These are phyloP conservation scores for Ooceraea biroi DNA, from an alignment of 1,140 invertebrate species.

Conservation along the genomic window DNA sequence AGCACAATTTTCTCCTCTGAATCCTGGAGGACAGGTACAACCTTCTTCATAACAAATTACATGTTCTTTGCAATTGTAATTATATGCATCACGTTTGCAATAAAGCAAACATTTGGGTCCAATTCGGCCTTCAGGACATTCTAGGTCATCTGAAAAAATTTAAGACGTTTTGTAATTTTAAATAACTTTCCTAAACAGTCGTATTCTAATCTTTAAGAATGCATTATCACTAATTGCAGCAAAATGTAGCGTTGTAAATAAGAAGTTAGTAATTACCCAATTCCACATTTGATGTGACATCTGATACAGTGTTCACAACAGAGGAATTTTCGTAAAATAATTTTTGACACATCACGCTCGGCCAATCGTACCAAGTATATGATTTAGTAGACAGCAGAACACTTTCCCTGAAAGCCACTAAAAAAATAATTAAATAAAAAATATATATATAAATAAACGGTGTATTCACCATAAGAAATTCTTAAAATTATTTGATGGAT, in stretches of 20 bases:
- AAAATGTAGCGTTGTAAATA: neutral
- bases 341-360: conserved; percentile 65
- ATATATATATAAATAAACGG: neutral
- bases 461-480: neutral
- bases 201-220: neutral
- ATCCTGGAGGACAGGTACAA: conserved; percentile 65
- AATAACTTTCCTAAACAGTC: neutral
- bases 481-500: neutral
- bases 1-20: conserved; percentile 5
- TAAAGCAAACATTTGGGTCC: conserved; percentile 56
- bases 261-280: conserved; percentile 37
- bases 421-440: neutral
- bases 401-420: neutral
- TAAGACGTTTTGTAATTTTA: neutral
- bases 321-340: conserved; percentile 58
- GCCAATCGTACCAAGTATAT: conserved; percentile 38
- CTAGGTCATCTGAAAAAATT: neutral
- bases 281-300: neutral
- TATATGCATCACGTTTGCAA: neutral
- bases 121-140: conserved; percentile 36
- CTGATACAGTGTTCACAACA: conserved; percentile 12
- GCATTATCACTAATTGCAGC: neutral
- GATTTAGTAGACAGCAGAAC: neutral
- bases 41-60: conserved; percentile 57
- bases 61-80: conserved; percentile 1